Conservation (phyloP, 23 tunicate genomes). For the Phallusia fumigata region DNA sequence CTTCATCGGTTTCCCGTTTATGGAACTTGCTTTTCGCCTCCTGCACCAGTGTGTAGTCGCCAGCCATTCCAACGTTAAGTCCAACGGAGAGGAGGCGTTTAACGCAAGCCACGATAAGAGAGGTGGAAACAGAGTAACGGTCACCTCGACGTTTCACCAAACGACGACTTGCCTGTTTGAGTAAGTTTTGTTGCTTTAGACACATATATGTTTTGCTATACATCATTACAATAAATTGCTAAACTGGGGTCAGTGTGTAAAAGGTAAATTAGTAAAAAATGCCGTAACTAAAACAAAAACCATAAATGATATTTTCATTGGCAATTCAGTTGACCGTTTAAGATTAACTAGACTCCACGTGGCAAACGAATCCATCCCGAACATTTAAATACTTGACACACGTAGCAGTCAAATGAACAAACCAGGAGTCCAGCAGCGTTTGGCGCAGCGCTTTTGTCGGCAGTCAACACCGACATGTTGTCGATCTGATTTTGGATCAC, state of each 20-base stretch:
- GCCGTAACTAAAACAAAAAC: too few relatives aligned
- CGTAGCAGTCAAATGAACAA: background rate
- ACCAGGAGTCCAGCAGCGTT: constrained; percentile 57
- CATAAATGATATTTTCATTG: too few relatives aligned
- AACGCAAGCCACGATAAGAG: constrained; percentile 89
- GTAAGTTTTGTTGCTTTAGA: background rate
- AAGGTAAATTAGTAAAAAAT: too few relatives aligned
- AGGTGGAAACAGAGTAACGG: constrained; percentile 82
- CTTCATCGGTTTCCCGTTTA: constrained; percentile 64
- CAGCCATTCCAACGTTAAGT: constrained; percentile 62
- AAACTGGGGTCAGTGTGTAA: too few relatives aligned
- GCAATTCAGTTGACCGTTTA: too few relatives aligned
- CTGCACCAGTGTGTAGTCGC: constrained; percentile 77
- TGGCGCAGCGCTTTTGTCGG: constrained; percentile 73
- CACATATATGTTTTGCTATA: too few relatives aligned
- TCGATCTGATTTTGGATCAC: constrained; percentile 96
- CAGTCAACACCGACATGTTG: constrained; percentile 93
- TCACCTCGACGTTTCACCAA: constrained; percentile 84
- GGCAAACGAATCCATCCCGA: too few relatives aligned
- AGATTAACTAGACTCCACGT: too few relatives aligned
- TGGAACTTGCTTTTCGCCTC: constrained; percentile 65
- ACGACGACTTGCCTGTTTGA: constrained; percentile 57
- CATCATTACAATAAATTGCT: too few relatives aligned
- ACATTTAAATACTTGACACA: background rate
- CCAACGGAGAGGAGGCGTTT: constrained; percentile 93